These are phyloP conservation scores for Eristalis pertinax DNA, from an alignment of 2,888 invertebrate genomes.

Conservation along the genomic window DNA sequence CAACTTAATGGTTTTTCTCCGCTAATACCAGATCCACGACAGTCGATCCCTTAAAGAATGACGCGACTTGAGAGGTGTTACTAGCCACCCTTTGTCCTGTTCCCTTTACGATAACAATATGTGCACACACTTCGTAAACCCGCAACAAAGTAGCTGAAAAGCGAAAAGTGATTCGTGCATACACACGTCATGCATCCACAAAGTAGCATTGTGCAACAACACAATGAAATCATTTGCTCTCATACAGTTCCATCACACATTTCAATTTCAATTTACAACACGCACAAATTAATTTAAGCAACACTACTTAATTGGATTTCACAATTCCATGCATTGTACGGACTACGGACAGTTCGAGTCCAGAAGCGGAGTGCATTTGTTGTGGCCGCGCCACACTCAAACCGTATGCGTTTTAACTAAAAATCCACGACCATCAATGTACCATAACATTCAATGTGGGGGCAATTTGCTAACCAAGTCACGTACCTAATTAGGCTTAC, in stretches of 20 bases:
- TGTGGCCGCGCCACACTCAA: neutral
- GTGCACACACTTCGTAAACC: no score
- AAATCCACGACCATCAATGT: conserved; percentile 19
- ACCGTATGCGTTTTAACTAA: neutral
- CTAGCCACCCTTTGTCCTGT: no score
- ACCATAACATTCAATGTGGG: conserved; percentile 35
- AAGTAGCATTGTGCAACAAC: neutral
- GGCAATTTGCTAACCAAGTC: conserved; percentile 50
- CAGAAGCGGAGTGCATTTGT: neutral
- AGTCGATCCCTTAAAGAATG: no score
- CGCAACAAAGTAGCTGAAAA: no score
- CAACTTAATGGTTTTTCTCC: no score
- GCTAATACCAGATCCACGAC: no score
- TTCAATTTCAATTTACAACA: neutral
- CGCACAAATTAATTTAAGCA: conserved; percentile 43
- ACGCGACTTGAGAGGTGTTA: no score
- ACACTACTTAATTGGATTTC: conserved; percentile 40
- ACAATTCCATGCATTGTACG: conserved; percentile 13
- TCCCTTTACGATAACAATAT: no score
- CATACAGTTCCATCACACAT: conserved; percentile 1
- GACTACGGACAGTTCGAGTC: conserved; percentile 6
- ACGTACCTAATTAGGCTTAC: conserved; percentile 68
- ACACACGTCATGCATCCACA: neutral
- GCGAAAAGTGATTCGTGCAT: no score
- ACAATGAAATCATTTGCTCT: neutral